Percentiles rank a stretch among this genome's conserved stretches.
Conservation (phyloP, 2,888 invertebrate genomes). For the Ptychoptera contaminata region DNA sequence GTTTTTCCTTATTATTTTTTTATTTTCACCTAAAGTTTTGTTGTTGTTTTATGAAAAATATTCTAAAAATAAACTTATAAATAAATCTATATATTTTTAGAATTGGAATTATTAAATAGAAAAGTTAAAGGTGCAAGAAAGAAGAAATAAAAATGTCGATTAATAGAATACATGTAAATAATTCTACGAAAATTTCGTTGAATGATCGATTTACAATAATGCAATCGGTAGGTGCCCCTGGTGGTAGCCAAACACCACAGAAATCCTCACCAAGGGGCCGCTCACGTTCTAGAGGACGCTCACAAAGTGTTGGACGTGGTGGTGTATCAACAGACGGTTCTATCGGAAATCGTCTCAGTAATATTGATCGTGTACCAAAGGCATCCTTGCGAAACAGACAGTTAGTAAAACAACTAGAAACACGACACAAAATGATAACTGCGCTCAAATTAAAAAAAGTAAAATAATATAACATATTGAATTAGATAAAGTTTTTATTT, state of each 20-base stretch:
- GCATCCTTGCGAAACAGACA: conserved; percentile 24
- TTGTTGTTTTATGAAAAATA: no score
- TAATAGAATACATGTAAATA: conserved; percentile 25
- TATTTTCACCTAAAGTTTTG: no score
- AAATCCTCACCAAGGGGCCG: conserved; percentile 6
- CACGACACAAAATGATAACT: conserved; percentile 26
- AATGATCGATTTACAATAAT: conserved; percentile 32
- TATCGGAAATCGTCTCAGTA: not conserved
- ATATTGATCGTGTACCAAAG: conserved; percentile 3
- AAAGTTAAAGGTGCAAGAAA: no score
- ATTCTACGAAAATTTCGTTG: conserved; percentile 32
- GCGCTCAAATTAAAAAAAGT: conserved; percentile 30
- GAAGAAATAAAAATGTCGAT: conserved; percentile 11
- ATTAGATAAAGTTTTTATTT: not conserved
- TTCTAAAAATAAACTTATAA: no score
- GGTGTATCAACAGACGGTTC: not conserved
- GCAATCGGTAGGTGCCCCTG: conserved; percentile 14
- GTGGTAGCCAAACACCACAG: conserved; percentile 15
- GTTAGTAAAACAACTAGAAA: conserved; percentile 24
- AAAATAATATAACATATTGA: conserved; percentile 7
- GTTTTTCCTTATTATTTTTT: no score
- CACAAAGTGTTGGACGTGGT: not conserved
- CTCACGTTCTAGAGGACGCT: not conserved
- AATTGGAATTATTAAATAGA: no score
- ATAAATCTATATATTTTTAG: no score